phyloP scores from a whole-genome alignment of 35 echinoderm and acorn worm genomes.

The Hemicentrotus pulcherrimus region DNA sequence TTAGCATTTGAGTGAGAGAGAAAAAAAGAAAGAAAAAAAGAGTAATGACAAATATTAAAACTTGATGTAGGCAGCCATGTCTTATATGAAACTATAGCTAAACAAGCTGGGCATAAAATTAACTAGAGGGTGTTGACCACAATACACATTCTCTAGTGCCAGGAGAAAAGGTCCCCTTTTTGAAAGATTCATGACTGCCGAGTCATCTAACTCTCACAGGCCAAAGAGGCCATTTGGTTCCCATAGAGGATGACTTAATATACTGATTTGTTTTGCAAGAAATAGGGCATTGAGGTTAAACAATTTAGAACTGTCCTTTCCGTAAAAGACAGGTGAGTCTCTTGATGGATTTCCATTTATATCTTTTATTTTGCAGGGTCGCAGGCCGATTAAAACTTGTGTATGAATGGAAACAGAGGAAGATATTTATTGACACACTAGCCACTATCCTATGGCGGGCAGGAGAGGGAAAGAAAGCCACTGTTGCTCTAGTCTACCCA shows the following conservation, averaged over 20 bases:
- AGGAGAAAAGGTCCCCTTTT: too few species aligned
- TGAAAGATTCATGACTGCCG: too few species aligned
- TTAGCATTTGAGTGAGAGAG: not conserved
- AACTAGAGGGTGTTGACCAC: not conserved
- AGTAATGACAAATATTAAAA: not conserved
- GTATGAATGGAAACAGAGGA: conserved; percentile 42
- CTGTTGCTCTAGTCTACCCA: not conserved
- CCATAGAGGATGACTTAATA: too few species aligned
- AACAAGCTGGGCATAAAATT: not conserved
- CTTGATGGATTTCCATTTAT: not conserved
- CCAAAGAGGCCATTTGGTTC: too few species aligned
- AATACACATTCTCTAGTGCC: not conserved
- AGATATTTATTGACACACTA: not conserved
- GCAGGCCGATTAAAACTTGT: not conserved
- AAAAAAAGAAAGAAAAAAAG: not conserved
- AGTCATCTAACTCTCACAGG: too few species aligned
- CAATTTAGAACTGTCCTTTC: not conserved
- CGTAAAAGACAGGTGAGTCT: not conserved
- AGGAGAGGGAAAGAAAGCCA: not conserved
- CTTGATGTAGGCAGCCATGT: not conserved
- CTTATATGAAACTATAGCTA: not conserved
- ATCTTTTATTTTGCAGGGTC: not conserved
- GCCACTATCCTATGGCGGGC: conserved; percentile 23
- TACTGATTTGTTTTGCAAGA: too few species aligned
- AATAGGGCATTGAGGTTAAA: too few species aligned